phyloP scores from a whole-genome alignment of 1,140 invertebrate species.

The Nebria ingens region DNA sequence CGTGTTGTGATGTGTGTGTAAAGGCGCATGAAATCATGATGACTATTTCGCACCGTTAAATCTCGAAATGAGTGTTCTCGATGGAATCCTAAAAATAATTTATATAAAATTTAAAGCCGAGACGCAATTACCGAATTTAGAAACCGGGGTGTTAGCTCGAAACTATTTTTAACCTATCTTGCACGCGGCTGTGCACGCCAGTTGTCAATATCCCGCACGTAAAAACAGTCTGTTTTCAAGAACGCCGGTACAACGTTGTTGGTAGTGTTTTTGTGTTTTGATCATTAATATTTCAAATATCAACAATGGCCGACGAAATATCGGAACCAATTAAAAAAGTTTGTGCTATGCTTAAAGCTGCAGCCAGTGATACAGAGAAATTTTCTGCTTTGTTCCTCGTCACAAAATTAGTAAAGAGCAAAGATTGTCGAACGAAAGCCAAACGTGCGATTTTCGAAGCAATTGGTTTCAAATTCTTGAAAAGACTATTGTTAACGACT shows the following conservation, averaged over 20 bases:
- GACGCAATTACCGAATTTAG: conserved; percentile 29
- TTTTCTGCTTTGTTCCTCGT: conserved; percentile 85
- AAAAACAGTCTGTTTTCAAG: conserved; percentile 20
- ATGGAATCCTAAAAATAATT: conserved; percentile 28
- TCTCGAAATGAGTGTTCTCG: not conserved
- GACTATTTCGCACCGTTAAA: not conserved
- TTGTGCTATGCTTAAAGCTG: conserved; percentile 60
- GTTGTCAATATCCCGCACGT: not conserved
- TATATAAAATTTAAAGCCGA: conserved; percentile 19
- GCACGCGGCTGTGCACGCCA: conserved; percentile 10
- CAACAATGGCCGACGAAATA: conserved; percentile 46
- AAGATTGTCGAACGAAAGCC: conserved; percentile 56
- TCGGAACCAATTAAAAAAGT: conserved; percentile 75
- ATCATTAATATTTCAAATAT: not conserved
- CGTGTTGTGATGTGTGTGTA: not conserved
- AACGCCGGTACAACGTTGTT: conserved; percentile 10
- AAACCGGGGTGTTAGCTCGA: conserved; percentile 18
- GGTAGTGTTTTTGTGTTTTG: not conserved
- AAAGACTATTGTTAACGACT: conserved; percentile 60
- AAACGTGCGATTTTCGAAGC: conserved; percentile 78
- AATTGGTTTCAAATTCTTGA: conserved; percentile 76
- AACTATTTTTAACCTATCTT: conserved; percentile 30
- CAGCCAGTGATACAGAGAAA: conserved; percentile 78
- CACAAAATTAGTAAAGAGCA: conserved; percentile 72
- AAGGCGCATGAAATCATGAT: not conserved